Base-by-base conservation (phyloP, 1,140 invertebrate species). In the Nasonia longicornis region DNA sequence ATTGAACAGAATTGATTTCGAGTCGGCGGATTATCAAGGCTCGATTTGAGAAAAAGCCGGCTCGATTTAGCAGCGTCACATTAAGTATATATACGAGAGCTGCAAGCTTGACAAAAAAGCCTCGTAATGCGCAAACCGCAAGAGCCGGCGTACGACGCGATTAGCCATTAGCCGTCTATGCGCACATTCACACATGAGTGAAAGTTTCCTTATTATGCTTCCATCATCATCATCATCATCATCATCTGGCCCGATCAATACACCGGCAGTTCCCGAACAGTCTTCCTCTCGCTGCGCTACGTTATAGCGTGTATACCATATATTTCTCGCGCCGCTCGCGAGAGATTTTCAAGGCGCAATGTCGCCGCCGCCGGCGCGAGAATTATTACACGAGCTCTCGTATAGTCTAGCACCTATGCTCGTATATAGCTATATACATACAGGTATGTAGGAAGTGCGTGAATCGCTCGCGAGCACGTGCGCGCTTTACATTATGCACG, bases 331-430 rank as follows among this genome's bases (percentile, higher is more conserved):
- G 20, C 63, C 7, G 26, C 29, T 70, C 70, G n/a, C 48, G 58
- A n/a, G 52, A 79, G 38, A 66, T 73, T 72, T 79, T 73, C 70
- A 72, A 70, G 77, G 67, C 66, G 26, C 67, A 78, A 79, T 79
- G 70, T 79, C 70, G 70, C 52, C 6, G 42, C 29, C 48, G 67
- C 67, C 35, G 42, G 38, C 29, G 45, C 67, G 67, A 58, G 52
- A 66, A 66, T 64, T 66, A 73, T 79, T 79, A 48, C 26, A 29
- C 64, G 26, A 26, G 64, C 64, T 29, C 26, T 26, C 26, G 26
- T 63, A 26, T 72, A 42, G 26, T 35, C 11, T 64, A 70, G 42
- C 22, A 58, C 14, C 14, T 58, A 20, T 16, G 11, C 11, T 52
- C 26, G 6, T 38, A 14, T 63, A 38, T 71, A 2, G 26, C 26